A percentile compares a stretch with the other conserved stretches of the same genome.
Conservation (phyloP, 92 coral and sea anemone species). For the Plumapathes pennacea region DNA sequence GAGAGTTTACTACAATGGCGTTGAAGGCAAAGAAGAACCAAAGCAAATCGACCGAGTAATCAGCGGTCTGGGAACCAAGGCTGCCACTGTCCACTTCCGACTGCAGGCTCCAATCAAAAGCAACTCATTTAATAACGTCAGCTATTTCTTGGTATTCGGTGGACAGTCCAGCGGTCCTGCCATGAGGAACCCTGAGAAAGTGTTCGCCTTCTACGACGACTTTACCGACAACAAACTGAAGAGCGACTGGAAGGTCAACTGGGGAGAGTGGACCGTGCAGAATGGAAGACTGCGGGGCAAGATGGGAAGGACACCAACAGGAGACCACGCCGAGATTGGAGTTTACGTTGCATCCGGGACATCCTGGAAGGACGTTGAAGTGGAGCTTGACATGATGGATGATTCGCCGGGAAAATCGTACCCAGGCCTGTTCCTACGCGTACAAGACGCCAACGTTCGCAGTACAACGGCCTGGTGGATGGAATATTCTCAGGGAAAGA, state of each 20-base stretch:
- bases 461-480: conserved; percentile 81
- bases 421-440: conserved; percentile 70
- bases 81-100: conserved; percentile 34
- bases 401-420: conserved; percentile 19
- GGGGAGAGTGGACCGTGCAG: conserved; percentile 41
- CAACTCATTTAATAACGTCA: conserved; percentile 17
- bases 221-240: conserved; percentile 38
- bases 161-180: conserved; percentile 46
- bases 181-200: conserved; percentile 51
- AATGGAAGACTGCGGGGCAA: conserved; percentile 50
- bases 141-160: conserved; percentile 50
- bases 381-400: conserved; percentile 77
- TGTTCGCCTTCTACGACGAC: conserved; percentile 62
- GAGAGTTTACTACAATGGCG: conserved; percentile 39
- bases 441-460: conserved; percentile 18
- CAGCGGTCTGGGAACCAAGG: conserved; percentile 28
- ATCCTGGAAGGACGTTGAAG: conserved; percentile 66
- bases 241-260: conserved; percentile 39
- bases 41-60: conserved; percentile 39
- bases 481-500: conserved; percentile 37
- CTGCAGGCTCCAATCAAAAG: conserved; percentile 39
- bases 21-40: conserved; percentile 13
- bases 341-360: conserved; percentile 43
- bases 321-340: conserved; percentile 40
- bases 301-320: conserved; percentile 40